Percentiles rank a stretch among this genome's conserved stretches.
phyloP scores from a whole-genome alignment of 2,113 vertebrate species.

The Laticauda colubrina region DNA sequence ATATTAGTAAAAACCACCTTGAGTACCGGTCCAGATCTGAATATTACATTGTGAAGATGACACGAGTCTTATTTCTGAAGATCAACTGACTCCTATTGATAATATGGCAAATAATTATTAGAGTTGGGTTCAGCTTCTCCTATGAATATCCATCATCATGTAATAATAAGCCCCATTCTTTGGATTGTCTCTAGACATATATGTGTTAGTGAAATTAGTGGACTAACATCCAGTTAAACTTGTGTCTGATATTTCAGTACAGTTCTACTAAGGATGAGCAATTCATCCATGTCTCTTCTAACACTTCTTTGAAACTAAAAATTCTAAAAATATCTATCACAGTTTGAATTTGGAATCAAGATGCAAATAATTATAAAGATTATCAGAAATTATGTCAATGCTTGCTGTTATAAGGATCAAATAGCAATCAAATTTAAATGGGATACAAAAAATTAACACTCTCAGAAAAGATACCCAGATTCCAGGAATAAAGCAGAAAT shows the following conservation, averaged over 20 bases:
- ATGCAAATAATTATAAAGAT: not conserved
- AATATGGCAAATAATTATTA: not conserved
- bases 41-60: not conserved
- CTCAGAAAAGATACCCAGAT: not conserved
- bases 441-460: not conserved
- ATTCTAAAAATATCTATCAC: not conserved
- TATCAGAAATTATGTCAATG: not conserved
- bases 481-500: not conserved
- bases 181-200: not conserved
- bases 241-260: not conserved
- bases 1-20: not conserved
- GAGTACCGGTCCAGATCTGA: not conserved
- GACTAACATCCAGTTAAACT: not conserved
- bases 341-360: not conserved
- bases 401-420: not conserved
- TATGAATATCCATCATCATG: not conserved
- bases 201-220: not conserved
- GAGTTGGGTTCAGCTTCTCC: not conserved
- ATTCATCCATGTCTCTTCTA: not conserved
- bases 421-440: not conserved
- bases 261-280: not conserved
- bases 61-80: not conserved
- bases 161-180: not conserved
- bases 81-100: not conserved
- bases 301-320: not conserved